Conservation (phyloP, 2,797 vertebrate species). For the Sebastes trivittatus region DNA sequence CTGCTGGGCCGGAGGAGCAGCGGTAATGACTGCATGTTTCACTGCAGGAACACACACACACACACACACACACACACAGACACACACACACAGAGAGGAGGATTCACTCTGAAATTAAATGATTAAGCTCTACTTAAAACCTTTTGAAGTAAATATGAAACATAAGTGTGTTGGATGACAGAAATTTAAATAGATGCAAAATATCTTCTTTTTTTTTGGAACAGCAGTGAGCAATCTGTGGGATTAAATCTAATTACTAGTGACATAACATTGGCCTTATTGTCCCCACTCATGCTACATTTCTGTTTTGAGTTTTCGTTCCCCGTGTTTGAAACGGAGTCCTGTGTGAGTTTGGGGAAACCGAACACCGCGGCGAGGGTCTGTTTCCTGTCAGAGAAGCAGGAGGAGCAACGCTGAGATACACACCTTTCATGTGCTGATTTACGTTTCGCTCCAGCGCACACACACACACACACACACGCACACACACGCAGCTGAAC, state of each 20-base stretch:
- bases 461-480: neutral
- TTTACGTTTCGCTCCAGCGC: slow-evolving; percentile 46
- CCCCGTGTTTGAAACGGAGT: slow-evolving; percentile 61
- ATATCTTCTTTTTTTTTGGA: slow-evolving; percentile 5
- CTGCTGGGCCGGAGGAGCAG: slow-evolving; percentile 35
- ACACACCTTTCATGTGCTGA: slow-evolving; percentile 78
- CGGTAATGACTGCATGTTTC: slow-evolving; percentile 19
- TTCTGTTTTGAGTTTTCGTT: slow-evolving; percentile 71
- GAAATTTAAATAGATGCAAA: slow-evolving; percentile 4
- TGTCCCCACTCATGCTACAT: slow-evolving; percentile 43
- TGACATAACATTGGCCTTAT: slow-evolving; percentile 67
- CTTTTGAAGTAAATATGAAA: slow-evolving; percentile 26
- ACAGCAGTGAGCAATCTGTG: slow-evolving; percentile 43
- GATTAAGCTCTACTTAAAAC: slow-evolving; percentile 3
- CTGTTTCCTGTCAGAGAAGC: slow-evolving; percentile 75
- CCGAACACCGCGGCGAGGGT: slow-evolving; percentile 55
- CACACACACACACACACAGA: neutral
- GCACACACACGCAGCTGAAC: neutral
- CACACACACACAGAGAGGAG: slow-evolving; percentile 3
- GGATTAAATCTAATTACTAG: slow-evolving; percentile 23
- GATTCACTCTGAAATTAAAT: slow-evolving; percentile 11
- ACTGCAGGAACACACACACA: slow-evolving; percentile 46
- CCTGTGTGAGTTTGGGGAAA: slow-evolving; percentile 66
- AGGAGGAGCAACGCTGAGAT: slow-evolving; percentile 66
- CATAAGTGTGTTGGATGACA: neutral